phyloP scores from a whole-genome alignment of 2,113 vertebrate species.

The Cynoglossus semilaevis region DNA sequence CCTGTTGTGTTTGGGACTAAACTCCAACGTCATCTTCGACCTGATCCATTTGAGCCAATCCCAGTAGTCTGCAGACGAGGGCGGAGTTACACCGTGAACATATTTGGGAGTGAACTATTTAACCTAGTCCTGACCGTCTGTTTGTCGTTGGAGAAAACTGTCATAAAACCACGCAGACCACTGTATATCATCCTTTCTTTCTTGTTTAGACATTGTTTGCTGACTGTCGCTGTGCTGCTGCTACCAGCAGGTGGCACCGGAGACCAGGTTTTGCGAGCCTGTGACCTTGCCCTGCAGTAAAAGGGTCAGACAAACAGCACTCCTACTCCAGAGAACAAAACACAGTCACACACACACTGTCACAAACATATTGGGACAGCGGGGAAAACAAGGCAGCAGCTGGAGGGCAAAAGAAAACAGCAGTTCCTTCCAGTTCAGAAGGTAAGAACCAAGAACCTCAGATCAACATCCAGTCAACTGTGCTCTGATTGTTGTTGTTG shows the following conservation, averaged over 20 bases:
- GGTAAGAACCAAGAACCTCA: constrained; percentile 18
- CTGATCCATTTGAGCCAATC: no score
- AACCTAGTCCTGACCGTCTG: no score
- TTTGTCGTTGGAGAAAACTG: no score
- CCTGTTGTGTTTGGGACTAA: no score
- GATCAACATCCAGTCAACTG: constrained; percentile 6
- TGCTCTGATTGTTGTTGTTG: constrained; percentile 1
- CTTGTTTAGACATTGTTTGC: no score
- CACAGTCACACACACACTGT: neutral
- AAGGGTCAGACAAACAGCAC: constrained; percentile 23
- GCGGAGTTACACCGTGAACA: no score
- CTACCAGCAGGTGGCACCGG: constrained; percentile 56
- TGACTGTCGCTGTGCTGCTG: neutral
- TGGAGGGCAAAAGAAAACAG: neutral
- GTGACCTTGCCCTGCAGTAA: constrained; percentile 49
- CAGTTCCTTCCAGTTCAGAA: constrained; percentile 16
- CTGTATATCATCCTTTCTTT: no score
- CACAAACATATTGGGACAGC: neutral
- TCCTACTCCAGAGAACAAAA: constrained; percentile 19
- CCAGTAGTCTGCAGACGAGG: no score
- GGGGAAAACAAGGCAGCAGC: constrained; percentile 1
- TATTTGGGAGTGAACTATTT: no score
- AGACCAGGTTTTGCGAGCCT: neutral
- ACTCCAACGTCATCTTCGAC: no score
- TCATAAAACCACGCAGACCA: no score